Percentiles rank a stretch among this genome's conserved stretches.
These are phyloP conservation scores for Drosophila sp. DNA, from an alignment of 1,140 invertebrate genomes.

Conservation along the genomic window DNA sequence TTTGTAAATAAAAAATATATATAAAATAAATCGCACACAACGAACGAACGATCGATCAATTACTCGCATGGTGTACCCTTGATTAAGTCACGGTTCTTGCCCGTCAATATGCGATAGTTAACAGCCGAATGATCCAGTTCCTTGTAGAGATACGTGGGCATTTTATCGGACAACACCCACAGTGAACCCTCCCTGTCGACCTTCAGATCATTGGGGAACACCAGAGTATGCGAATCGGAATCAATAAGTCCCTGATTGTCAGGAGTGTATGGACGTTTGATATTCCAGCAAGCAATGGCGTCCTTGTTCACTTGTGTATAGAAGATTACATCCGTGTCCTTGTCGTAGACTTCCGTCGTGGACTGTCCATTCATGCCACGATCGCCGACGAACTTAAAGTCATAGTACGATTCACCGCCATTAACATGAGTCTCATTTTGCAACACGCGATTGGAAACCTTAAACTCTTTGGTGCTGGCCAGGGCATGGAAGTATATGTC, in stretches of 20 bases:
- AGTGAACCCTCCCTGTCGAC: constrained; percentile 87
- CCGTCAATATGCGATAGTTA: constrained; percentile 88
- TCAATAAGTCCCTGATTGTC: constrained; percentile 89
- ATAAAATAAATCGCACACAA: constrained; percentile 7
- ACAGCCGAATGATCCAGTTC: constrained; percentile 86
- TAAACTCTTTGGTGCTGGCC: constrained; percentile 90
- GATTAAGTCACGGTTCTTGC: constrained; percentile 86
- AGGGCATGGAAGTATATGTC: constrained; percentile 91
- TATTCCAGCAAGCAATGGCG: constrained; percentile 90
- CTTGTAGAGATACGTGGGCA: constrained; percentile 88
- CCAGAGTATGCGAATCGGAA: constrained; percentile 87
- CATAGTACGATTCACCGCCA: constrained; percentile 87
- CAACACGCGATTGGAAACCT: constrained; percentile 89
- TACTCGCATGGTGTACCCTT: constrained; percentile 86
- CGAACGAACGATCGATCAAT: constrained; percentile 2
- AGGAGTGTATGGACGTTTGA: constrained; percentile 87
- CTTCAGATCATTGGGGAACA: constrained; percentile 90
- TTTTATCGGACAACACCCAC: constrained; percentile 89
- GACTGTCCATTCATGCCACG: constrained; percentile 90
- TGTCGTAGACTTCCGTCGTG: constrained; percentile 89
- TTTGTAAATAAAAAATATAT: constrained; percentile 62
- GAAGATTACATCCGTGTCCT: constrained; percentile 89
- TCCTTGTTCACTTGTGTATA: constrained; percentile 89
- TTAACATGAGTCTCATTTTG: constrained; percentile 88
- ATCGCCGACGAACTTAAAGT: constrained; percentile 89